phyloP scores from a whole-genome alignment of 2,888 invertebrate species.

The Dioctria linearis region DNA sequence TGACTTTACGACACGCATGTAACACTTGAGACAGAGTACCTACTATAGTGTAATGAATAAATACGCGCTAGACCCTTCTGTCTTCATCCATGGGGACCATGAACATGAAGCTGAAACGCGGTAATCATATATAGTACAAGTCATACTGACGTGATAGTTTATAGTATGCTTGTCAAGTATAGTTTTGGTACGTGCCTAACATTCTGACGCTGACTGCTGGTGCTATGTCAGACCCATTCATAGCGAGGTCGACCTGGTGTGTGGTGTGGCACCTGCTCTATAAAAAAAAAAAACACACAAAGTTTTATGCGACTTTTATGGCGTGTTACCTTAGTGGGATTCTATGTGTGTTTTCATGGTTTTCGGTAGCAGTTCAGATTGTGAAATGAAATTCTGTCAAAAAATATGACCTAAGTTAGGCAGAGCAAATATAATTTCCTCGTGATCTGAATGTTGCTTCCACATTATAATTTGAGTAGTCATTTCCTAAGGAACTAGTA shows the following conservation, averaged over 20 bases:
- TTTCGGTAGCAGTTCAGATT: neutral
- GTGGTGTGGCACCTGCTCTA: constrained; percentile 46
- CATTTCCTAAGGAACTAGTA: too few species aligned
- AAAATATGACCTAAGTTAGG: too few species aligned
- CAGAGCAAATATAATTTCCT: too few species aligned
- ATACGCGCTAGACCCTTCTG: constrained; percentile 16
- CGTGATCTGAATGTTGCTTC: too few species aligned
- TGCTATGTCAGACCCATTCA: neutral
- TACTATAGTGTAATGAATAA: too few species aligned
- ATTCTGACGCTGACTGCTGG: constrained; percentile 1
- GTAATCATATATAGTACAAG: constrained; percentile 6
- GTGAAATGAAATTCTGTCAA: neutral
- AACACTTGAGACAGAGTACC: neutral
- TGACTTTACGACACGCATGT: constrained; percentile 44
- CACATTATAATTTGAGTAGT: too few species aligned
- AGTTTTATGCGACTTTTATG: constrained; percentile 40
- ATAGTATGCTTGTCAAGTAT: constrained; percentile 30
- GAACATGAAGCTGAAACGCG: constrained; percentile 1
- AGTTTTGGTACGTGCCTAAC: constrained; percentile 52
- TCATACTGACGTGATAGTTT: neutral
- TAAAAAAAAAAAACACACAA: constrained; percentile 37
- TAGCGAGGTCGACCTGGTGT: neutral
- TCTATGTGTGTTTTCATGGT: neutral
- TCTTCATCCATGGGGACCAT: constrained; percentile 7
- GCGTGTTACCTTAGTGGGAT: neutral